A percentile compares a stretch with the other conserved stretches of the same genome.
phyloP scores from a whole-genome alignment of 2,113 vertebrate genomes.

The Phocoena sinus region DNA sequence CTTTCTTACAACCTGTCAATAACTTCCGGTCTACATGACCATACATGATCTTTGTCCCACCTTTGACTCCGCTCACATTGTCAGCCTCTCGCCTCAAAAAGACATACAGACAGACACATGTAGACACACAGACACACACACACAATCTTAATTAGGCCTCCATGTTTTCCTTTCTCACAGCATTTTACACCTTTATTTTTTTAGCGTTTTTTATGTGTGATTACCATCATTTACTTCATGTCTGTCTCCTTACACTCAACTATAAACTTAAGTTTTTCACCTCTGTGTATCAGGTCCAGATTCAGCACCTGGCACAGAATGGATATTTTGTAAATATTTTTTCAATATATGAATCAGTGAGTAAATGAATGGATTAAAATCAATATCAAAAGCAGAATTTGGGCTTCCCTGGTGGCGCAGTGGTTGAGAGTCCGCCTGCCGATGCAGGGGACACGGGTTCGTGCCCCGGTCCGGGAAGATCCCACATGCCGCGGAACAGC shows the following conservation, averaged over 20 bases:
- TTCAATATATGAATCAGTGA: neutral
- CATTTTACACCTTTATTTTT: neutral
- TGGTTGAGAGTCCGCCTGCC: too few relatives aligned
- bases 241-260: neutral
- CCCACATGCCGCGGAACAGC: fast-evolving
- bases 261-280: neutral
- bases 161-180: neutral
- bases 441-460: too few relatives aligned
- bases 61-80: neutral
- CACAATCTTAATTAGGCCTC: neutral
- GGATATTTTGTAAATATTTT: neutral
- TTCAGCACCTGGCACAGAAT: neutral
- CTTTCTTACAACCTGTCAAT: neutral
- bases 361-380: neutral
- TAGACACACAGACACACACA: too few relatives aligned
- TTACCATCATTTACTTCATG: neutral
- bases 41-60: neutral
- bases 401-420: too few relatives aligned
- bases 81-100: neutral
- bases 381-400: neutral
- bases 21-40: neutral
- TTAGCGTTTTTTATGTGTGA: neutral
- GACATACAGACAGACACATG: neutral
- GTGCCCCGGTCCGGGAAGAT: too few relatives aligned
- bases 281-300: neutral